Conservation (phyloP, 2,113 vertebrate genomes). For the Campylomormyrus tamandua region DNA sequence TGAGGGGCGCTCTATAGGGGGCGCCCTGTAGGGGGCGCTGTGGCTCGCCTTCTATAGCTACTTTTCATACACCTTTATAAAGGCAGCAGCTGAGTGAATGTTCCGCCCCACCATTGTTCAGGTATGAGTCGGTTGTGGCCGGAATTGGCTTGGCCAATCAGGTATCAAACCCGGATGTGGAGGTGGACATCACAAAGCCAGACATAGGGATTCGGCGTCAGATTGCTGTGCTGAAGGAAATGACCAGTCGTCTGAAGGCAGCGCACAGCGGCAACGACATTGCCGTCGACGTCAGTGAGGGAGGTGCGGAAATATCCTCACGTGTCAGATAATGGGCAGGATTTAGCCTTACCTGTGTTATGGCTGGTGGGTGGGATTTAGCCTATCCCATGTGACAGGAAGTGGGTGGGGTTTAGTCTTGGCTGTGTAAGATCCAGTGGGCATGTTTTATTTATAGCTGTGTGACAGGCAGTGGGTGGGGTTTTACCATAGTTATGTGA, state of each 20-base stretch:
- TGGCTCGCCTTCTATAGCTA: not conserved
- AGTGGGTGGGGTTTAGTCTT: not conserved
- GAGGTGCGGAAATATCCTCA: not conserved
- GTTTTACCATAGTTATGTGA: not conserved
- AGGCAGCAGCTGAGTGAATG: not conserved
- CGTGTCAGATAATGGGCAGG: not conserved
- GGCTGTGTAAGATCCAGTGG: not conserved
- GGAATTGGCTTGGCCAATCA: conserved; percentile 89
- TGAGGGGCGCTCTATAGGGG: conserved; percentile 35
- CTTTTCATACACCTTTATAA: not conserved
- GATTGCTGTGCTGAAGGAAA: conserved; percentile 79
- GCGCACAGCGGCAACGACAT: conserved; percentile 86
- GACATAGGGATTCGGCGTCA: conserved; percentile 83
- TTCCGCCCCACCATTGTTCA: conserved; percentile 31
- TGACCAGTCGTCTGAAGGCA: conserved; percentile 86
- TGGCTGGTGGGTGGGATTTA: not conserved
- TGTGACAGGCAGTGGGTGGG: not conserved
- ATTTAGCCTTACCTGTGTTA: not conserved
- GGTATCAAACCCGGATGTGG: conserved; percentile 87
- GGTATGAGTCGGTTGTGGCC: conserved; percentile 84
- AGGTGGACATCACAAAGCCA: conserved; percentile 85
- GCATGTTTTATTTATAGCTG: not conserved
- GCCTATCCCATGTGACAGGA: not conserved
- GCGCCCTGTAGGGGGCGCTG: not conserved
- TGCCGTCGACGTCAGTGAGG: conserved; percentile 73